These are phyloP conservation scores for Gerris lacustris DNA, from an alignment of 2,888 invertebrate genomes.

Conservation along the genomic window DNA sequence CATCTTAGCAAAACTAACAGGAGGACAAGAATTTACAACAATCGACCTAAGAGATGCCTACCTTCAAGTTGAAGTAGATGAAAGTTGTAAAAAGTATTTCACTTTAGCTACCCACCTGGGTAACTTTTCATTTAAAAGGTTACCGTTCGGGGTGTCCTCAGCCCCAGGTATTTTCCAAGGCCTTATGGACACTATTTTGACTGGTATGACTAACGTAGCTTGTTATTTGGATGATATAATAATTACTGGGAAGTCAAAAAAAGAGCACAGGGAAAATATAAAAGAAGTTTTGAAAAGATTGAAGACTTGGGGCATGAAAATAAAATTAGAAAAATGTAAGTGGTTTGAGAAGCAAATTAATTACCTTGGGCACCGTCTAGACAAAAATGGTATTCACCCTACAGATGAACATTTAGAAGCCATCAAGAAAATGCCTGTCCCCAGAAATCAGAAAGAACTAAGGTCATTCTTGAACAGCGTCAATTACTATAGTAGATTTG, in stretches of 20 bases:
- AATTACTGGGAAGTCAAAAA: too few species aligned
- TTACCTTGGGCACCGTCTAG: background rate
- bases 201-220: too few species aligned
- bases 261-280: background rate
- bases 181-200: too few species aligned
- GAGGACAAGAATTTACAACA: too few species aligned
- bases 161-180: too few species aligned
- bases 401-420: background rate
- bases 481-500: constrained; percentile 10
- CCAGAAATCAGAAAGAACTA: background rate
- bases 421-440: background rate
- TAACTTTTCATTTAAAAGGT: too few species aligned
- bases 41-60: background rate
- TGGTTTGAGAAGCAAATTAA: background rate
- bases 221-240: too few species aligned
- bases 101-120: too few species aligned
- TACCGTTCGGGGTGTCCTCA: too few species aligned
- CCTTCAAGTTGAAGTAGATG: too few species aligned
- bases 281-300: background rate
- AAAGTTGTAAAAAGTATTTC: too few species aligned
- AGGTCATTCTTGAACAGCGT: background rate
- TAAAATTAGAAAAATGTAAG: background rate
- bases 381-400: background rate
- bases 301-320: background rate
- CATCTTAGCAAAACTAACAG: too few species aligned